These are phyloP conservation scores for Crotophaga sulcirostris DNA, from an alignment of 2,113 vertebrate genomes.

Conservation along the genomic window DNA sequence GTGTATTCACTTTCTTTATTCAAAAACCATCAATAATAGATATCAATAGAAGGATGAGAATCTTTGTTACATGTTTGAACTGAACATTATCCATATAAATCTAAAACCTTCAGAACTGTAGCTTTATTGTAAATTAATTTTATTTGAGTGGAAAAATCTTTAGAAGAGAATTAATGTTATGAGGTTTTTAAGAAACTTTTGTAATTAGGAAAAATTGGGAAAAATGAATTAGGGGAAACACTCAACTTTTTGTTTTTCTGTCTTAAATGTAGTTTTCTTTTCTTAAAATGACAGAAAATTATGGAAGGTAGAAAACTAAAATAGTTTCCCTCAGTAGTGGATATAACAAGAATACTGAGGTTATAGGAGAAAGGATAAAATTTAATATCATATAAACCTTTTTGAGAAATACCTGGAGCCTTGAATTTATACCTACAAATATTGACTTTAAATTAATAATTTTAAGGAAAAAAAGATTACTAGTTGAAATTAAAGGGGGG, in stretches of 20 bases:
- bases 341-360: neutral
- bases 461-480: neutral
- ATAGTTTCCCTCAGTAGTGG: neutral
- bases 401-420: neutral
- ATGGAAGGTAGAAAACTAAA: neutral
- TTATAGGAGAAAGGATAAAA: neutral
- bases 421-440: neutral
- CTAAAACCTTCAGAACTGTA: neutral
- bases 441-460: neutral
- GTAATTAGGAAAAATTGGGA: neutral
- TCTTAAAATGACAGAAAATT: neutral
- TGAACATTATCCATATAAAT: neutral
- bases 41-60: neutral
- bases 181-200: neutral
- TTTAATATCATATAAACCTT: neutral
- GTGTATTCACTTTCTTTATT: neutral
- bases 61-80: neutral
- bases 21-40: neutral
- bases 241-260: neutral
- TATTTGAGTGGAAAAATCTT: neutral
- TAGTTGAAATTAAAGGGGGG: fast-evolving
- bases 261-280: neutral
- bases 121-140: neutral
- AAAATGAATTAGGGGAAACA: neutral
- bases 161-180: neutral